Base-by-base conservation (phyloP, 2,113 vertebrate species). In the Menura novaehollandiae region DNA sequence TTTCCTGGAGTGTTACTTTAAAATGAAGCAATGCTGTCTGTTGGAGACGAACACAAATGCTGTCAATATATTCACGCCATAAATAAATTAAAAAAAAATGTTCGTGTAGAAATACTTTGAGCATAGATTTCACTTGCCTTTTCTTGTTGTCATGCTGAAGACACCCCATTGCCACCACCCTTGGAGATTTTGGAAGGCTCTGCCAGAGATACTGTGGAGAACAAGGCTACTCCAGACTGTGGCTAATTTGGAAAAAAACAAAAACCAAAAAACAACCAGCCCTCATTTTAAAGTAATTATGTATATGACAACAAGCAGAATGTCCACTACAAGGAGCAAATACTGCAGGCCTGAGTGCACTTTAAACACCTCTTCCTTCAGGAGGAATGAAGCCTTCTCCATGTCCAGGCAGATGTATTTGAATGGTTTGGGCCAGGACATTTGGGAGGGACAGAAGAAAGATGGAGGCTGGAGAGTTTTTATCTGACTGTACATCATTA, bases 401-500 rank as follows among this genome's bases (percentile, higher is more conserved):
- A 13, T 39, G 59, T 66, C n/a, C 67, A 47, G 35, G 55, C 32
- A 47, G 15, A 20, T 12, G 4, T 55, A 33, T 79, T 91, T 63
- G 32, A 82, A 56, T 51, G 35, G 28, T 69, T 75, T 76, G 41
- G 21, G 37, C 5, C 33, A 39, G 72, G 83, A 72, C 13, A 62
- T 85, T 91, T 39, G 3, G 8, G 75, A 66, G 2, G 8, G 77
- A 19, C 49, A 94, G 59, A 59, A 55, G 46, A 77, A 41, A 73
- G 46, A n/a, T 15, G 82, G 51, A 39, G 30, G 15, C 55, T 74
- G 46, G 27, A 30, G 85, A 71, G 86, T 91, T 97, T 97, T 97
- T 95, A 82, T 93, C 85, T 95, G 59, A 94, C 78, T 91, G 58
- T 51, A 92, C 91, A 96, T 95, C 82, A 26, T 97, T 98, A 94